Conservation (phyloP, 2,113 vertebrate species). For the Podilymbus podiceps region DNA sequence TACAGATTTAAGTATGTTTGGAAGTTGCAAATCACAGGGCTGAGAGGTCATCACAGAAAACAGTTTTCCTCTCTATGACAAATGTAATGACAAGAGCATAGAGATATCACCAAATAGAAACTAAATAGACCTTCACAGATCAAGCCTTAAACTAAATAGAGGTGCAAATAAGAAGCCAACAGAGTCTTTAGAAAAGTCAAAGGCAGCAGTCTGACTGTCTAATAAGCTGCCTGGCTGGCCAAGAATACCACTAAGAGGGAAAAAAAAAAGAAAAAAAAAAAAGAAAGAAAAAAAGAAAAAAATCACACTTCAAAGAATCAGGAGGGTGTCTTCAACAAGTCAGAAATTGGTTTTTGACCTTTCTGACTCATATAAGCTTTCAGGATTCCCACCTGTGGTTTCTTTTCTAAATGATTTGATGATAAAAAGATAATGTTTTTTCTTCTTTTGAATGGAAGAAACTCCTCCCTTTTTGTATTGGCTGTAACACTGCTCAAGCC, state of each 20-base stretch:
- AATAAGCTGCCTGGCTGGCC: conserved; percentile 23
- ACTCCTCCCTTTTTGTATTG: conserved; percentile 34
- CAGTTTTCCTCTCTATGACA: not conserved
- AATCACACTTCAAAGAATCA: conserved; percentile 48
- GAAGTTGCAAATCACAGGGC: not conserved
- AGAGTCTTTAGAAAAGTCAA: not conserved
- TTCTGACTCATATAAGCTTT: conserved; percentile 59
- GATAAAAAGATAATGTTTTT: conserved; percentile 54
- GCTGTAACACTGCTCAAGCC: not conserved
- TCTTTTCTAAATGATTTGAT: conserved; percentile 59
- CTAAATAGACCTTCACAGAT: not conserved
- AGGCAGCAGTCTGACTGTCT: not conserved
- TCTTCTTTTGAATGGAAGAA: conserved; percentile 42
- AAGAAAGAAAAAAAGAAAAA: not conserved
- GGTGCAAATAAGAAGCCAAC: not conserved
- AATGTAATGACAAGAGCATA: not conserved
- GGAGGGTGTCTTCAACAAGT: conserved; percentile 62
- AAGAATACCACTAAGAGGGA: not conserved
- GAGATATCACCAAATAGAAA: not conserved
- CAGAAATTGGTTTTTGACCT: conserved; percentile 67
- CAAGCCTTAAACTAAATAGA: not conserved
- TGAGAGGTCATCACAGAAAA: not conserved
- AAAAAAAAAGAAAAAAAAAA: not conserved
- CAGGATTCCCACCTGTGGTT: conserved; percentile 57
- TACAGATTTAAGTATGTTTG: not conserved